Evolutionary conservation across 92 coral and sea anemone species (phyloP), one percentile per base, ranked within the genome.

Genomic region (Bergia puertoricense): DNA sequence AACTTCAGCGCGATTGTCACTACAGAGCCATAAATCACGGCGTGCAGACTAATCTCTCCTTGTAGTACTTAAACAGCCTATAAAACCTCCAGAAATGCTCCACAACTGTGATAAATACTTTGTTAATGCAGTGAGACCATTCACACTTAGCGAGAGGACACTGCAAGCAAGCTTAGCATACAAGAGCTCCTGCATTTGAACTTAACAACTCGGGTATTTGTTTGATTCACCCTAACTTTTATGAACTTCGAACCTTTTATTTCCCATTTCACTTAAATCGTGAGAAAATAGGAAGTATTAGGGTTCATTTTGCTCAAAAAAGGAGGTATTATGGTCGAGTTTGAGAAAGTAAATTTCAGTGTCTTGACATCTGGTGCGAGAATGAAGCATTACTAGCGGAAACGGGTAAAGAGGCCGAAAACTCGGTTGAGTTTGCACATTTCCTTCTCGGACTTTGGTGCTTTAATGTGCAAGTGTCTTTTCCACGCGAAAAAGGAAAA

Each of bases 291-390:
- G 87, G 87, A 84, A 84, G 87, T 84, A 84, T 84, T 84, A 84
- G 38, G 66, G 78, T 30, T 74, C 67, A 71, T 36, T 76, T 84
- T 84, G 87, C 69, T 84, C 87, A 71, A 84, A 84, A 84, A 84
- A 84, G 87, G 87, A 84, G 87, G 87, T 84, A 84, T 84, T 84
- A 84, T 72, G 87, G 87, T 84, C 68, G 51, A 23, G 66, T 48
- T 40, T 72, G 87, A 84, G 79, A 72, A 84, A 48, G 75, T 71
- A 66, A 84, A 9, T 66, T 84, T 84, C 82, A 50, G 43, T 30
- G 87, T 84, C 59, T 84, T 84, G 87, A 84, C 87, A 84, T 84
- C 79, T 84, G 87, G 87, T 84, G 87, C 65, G 78, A 84, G 77
- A 84, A 84, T 84, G 87, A 84, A 84, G 87, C 87, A 84, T 84